Evolutionary conservation across 2,888 invertebrate species (phyloP).

Genomic region (Mythimna loreyi): DNA sequence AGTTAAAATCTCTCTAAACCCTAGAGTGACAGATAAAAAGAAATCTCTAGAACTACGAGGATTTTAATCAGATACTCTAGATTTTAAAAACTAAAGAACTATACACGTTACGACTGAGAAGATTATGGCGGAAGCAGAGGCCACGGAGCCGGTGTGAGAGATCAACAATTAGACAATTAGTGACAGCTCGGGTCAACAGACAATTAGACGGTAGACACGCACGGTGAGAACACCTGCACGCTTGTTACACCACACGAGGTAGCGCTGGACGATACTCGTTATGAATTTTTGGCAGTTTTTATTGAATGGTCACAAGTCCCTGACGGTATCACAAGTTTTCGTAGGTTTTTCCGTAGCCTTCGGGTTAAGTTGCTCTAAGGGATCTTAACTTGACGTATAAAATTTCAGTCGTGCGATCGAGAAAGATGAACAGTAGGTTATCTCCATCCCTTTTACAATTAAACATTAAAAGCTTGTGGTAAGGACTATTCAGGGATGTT

Average conservation of each 20-base stretch:
- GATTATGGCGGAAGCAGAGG: neutral
- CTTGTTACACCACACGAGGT: neutral
- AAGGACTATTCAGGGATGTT: no score
- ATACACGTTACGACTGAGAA: no score
- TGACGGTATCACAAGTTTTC: neutral
- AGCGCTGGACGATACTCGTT: neutral
- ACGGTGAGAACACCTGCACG: neutral
- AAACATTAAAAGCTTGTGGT: no score
- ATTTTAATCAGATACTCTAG: no score
- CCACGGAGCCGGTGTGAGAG: neutral
- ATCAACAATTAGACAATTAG: slow-evolving; percentile 19
- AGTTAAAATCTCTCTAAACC: no score
- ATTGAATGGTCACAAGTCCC: neutral
- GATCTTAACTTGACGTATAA: no score
- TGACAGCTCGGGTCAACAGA: neutral
- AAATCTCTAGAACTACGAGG: neutral
- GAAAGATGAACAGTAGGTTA: no score
- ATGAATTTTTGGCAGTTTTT: neutral
- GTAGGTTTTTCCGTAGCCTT: neutral
- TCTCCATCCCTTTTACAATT: no score
- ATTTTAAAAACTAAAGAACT: no score
- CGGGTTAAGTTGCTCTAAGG: no score
- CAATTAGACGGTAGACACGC: slow-evolving; percentile 14
- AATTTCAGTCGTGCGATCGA: neutral
- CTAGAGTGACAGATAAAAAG: no score